phyloP scores from a whole-genome alignment of 2,888 invertebrate genomes.

The Scelioninae gen. 1 region DNA sequence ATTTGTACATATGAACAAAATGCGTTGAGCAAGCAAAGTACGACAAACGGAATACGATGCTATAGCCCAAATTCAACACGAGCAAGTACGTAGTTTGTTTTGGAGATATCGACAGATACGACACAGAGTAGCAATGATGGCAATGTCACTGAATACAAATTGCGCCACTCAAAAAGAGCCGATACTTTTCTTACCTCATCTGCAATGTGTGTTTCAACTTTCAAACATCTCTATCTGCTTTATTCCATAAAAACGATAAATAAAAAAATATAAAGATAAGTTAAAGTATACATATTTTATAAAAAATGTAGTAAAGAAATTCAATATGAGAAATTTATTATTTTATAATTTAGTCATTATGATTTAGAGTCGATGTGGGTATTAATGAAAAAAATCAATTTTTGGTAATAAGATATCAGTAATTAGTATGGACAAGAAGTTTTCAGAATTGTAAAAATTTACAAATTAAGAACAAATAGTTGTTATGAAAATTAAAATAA shows the following conservation, averaged over 20 bases:
- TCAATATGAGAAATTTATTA: neutral
- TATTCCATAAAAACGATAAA: neutral
- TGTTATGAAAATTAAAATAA: too few species aligned
- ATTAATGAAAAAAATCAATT: too few species aligned
- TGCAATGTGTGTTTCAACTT: constrained; percentile 27
- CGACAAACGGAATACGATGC: constrained; percentile 21
- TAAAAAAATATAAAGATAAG: neutral
- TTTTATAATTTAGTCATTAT: too few species aligned
- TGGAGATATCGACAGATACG: constrained; percentile 61
- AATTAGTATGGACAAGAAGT: too few species aligned
- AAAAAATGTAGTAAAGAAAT: neutral
- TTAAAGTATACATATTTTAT: too few species aligned
- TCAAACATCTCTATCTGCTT: constrained; percentile 31
- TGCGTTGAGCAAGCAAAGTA: constrained; percentile 51
- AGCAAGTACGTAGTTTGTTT: constrained; percentile 54
- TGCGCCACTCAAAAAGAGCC: constrained; percentile 49
- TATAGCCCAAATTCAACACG: constrained; percentile 16
- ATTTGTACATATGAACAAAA: constrained; percentile 38
- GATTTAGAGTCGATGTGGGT: too few species aligned
- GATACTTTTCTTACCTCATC: constrained; percentile 51
- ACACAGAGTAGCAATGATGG: constrained; percentile 40
- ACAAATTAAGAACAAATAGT: too few species aligned
- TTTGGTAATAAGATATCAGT: too few species aligned
- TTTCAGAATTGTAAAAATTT: too few species aligned
- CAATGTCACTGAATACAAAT: constrained; percentile 61